Base-by-base conservation (phyloP, 2,113 vertebrate genomes). In the Hydrochoerus hydrochaeris region DNA sequence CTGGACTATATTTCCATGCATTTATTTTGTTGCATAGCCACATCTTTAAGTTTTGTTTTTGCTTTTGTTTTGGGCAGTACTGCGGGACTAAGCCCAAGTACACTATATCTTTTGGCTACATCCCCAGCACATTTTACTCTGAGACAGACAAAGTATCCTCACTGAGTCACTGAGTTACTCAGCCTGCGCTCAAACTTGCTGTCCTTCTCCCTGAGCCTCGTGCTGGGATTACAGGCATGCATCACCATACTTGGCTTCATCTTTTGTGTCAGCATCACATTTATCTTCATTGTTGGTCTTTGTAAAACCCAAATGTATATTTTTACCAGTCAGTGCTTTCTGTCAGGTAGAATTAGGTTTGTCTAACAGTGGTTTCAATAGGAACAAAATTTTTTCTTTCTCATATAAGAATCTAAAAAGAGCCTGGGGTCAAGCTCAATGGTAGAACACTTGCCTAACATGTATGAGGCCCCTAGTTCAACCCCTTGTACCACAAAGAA, bases 21-120 rank as follows among this genome's bases (percentile, higher is more conserved):
- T 95, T 84, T 95, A 44, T 94, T 95, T 94, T 94, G 11, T 86
- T 96, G 65, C 5, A n/a, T 93, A 85, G 87, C 83, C 62, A 91
- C 12, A 90, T 95, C 22, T 62, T 94, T 95, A 83, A 57, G 73
- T 90, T 95, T 85, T 32, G 38, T 38, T 24, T 38, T 73, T 41
- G 71, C 22, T 73, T 38, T 69, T 69, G 67, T 77, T 77, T 46
- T 7, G 19, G 13, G 46, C 30, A 2, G 17, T 80, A 35, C 8
- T 80, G 17, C 9, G 9, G 49, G 49, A 52, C 17, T 19, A 32
- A 80, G 17, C 30, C 16, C 13, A 19, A 32, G 46, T 35, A 28
- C 32, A 54, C 17, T 54, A 14, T 54, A 35, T 35, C 7, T 80
- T 16, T 54, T 5, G 14, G 49, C 30, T 11, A 10, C 0, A n/a